Conservation (phyloP, 1,140 invertebrate genomes). For the Lordiphosa collinella region DNA sequence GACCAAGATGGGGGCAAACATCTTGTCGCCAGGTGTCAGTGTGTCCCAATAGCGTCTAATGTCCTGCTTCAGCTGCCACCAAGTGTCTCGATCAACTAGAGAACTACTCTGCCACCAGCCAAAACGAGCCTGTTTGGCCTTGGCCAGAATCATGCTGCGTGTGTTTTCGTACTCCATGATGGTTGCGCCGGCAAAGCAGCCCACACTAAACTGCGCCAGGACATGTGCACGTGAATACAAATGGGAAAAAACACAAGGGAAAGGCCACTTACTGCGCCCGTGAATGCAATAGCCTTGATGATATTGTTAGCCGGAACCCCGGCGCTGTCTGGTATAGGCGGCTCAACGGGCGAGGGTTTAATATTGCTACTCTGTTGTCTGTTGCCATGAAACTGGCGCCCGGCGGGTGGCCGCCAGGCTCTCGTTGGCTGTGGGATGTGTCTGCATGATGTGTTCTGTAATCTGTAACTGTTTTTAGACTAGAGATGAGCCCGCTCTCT, state of each 20-base stretch:
- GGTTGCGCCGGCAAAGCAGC: conserved; percentile 86
- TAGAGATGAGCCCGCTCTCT: not conserved
- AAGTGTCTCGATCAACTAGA: conserved; percentile 32
- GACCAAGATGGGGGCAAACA: conserved; percentile 90
- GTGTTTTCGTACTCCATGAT: conserved; percentile 95
- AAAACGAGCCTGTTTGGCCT: conserved; percentile 81
- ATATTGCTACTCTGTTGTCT: conserved; percentile 43
- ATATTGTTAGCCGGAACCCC: conserved; percentile 80
- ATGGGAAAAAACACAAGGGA: not conserved
- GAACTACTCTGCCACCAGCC: conserved; percentile 76
- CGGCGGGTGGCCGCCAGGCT: conserved; percentile 16
- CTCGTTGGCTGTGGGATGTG: conserved; percentile 21
- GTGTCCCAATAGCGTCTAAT: conserved; percentile 87
- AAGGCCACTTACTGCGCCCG: conserved; percentile 82
- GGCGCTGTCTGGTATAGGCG: conserved; percentile 39
- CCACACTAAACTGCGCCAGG: conserved; percentile 83
- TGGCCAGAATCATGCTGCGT: conserved; percentile 82
- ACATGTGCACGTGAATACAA: not conserved
- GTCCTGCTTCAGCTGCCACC: conserved; percentile 58
- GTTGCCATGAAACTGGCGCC: conserved; percentile 42
- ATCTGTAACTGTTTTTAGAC: conserved; percentile 42
- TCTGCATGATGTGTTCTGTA: conserved; percentile 28
- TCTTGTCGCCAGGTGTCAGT: conserved; percentile 86
- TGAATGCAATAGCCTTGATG: conserved; percentile 85
- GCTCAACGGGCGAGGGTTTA: conserved; percentile 31